A percentile compares a stretch with the other conserved stretches of the same genome.
These are phyloP conservation scores for Tetragonisca angustula DNA, from an alignment of 2,888 invertebrate species.

Conservation along the genomic window DNA sequence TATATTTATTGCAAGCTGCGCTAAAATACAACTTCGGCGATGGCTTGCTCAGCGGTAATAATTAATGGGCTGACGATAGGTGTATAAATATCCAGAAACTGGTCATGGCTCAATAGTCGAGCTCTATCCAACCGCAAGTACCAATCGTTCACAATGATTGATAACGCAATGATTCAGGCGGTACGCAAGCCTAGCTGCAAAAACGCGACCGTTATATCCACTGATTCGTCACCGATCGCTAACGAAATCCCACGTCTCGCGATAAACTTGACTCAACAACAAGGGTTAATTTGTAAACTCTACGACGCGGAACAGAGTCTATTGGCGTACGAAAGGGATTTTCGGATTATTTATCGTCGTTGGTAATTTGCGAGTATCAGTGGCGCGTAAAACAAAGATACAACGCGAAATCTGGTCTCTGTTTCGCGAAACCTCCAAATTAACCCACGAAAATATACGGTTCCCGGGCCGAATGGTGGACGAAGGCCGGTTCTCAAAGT, in stretches of 20 bases:
- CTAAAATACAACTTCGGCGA: conserved; percentile 45
- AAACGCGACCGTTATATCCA: conserved; percentile 2
- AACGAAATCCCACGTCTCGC: background rate
- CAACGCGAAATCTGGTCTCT: background rate
- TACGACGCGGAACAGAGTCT: background rate
- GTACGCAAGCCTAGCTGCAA: too few species aligned
- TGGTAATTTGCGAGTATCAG: too few species aligned
- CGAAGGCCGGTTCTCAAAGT: conserved; percentile 13
- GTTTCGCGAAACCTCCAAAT: background rate
- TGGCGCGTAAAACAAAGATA: background rate
- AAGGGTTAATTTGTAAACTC: background rate
- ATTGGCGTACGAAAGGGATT: too few species aligned
- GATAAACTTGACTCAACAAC: background rate
- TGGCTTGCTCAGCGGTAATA: conserved; percentile 30
- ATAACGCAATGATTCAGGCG: conserved; percentile 21
- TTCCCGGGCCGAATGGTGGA: background rate
- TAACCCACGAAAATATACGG: background rate
- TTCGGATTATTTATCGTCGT: too few species aligned
- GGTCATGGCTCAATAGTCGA: conserved; percentile 46
- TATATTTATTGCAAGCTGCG: conserved; percentile 49
- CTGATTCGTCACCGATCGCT: background rate
- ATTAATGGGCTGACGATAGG: conserved; percentile 56
- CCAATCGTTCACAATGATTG: conserved; percentile 46
- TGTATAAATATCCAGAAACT: conserved; percentile 58
- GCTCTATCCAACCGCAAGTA: conserved; percentile 31